These are phyloP conservation scores for Cynopterus brachyotis DNA, from an alignment of 2,113 vertebrate genomes.

Conservation along the genomic window DNA sequence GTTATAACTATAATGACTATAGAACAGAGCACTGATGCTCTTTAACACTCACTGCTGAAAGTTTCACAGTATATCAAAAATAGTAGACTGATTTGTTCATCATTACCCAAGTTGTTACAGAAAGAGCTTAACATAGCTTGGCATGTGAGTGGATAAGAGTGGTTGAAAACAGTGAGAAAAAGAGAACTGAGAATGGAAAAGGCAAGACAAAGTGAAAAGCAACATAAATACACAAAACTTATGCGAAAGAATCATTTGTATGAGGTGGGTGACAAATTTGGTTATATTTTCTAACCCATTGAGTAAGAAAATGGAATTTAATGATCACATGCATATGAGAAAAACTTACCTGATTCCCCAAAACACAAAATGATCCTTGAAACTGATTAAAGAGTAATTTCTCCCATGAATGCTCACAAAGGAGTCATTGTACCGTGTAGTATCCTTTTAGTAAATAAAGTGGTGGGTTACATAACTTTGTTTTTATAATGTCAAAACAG, in stretches of 20 bases:
- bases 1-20: not conserved
- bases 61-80: not conserved
- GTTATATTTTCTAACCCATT: not conserved
- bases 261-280: not conserved
- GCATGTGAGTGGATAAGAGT: not conserved
- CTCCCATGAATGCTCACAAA: not conserved
- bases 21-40: not conserved
- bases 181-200: not conserved
- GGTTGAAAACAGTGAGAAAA: not conserved
- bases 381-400: not conserved
- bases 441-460: not conserved
- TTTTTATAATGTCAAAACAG: not conserved
- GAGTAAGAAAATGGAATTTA: not conserved
- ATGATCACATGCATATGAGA: not conserved
- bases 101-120: not conserved
- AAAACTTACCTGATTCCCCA: not conserved
- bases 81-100: not conserved
- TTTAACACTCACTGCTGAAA: not conserved
- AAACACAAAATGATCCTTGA: conserved; percentile 5
- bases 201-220: not conserved
- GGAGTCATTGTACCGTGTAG: not conserved
- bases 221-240: not conserved
- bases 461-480: not conserved
- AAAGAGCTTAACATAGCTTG: not conserved
- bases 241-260: not conserved